phyloP scores from a whole-genome alignment of 2,113 vertebrate genomes.

The Speoplatyrhinus poulsoni region DNA sequence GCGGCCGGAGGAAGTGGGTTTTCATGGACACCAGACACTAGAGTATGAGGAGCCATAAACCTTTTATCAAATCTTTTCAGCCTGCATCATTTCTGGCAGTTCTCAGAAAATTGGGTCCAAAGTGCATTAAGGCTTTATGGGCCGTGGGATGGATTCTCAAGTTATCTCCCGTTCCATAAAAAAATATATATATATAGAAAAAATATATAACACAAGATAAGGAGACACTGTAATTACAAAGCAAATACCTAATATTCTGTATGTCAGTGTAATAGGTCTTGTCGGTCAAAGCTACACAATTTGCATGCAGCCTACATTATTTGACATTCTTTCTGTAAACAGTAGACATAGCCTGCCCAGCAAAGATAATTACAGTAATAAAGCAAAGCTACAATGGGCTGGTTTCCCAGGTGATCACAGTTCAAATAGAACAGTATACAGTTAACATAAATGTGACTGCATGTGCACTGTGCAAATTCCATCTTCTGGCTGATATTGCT shows the following conservation, averaged over 20 bases:
- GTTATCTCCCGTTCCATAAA: neutral
- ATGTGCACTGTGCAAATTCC: slow-evolving; percentile 28
- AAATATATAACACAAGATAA: slow-evolving; percentile 14
- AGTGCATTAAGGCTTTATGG: slow-evolving; percentile 50
- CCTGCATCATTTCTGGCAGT: slow-evolving; percentile 31
- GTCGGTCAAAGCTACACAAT: too few species aligned
- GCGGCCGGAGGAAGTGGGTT: slow-evolving; percentile 45
- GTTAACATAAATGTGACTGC: slow-evolving; percentile 58
- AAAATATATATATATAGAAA: neutral
- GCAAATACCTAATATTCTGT: slow-evolving; percentile 5
- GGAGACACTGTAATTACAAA: slow-evolving; percentile 3
- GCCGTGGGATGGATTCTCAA: slow-evolving; percentile 33
- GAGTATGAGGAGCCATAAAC: slow-evolving; percentile 37
- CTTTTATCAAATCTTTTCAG: slow-evolving; percentile 47
- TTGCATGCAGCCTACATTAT: neutral
- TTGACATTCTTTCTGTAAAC: slow-evolving; percentile 35
- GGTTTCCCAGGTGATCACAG: slow-evolving; percentile 67
- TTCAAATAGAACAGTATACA: slow-evolving; percentile 59
- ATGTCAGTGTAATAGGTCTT: neutral
- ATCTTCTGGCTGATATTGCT: slow-evolving; percentile 56
- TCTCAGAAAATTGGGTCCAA: slow-evolving; percentile 43
- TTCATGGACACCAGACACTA: slow-evolving; percentile 54
- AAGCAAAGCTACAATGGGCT: slow-evolving; percentile 47
- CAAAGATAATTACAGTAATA: slow-evolving; percentile 64
- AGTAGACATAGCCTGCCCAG: slow-evolving; percentile 35